phyloP scores from a whole-genome alignment of 2,113 vertebrate genomes.

The Numenius arquata region DNA sequence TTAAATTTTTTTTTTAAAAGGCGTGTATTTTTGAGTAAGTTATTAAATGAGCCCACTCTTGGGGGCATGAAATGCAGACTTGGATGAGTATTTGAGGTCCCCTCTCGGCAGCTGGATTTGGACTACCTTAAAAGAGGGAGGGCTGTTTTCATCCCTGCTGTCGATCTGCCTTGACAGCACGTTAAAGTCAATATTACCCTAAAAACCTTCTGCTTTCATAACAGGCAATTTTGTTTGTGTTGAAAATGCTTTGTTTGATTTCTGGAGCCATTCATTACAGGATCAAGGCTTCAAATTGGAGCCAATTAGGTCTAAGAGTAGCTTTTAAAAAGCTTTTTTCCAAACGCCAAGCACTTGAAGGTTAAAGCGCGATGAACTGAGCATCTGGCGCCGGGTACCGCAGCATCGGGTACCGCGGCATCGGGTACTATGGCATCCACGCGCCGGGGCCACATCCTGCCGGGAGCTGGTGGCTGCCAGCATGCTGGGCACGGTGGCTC shows the following conservation, averaged over 20 bases:
- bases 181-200: constrained; percentile 66
- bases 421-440: neutral
- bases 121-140: neutral
- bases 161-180: constrained; percentile 66
- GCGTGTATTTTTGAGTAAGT: neutral
- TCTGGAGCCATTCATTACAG: constrained; percentile 25
- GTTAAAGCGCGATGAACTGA: neutral
- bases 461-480: neutral
- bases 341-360: neutral
- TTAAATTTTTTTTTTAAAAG: neutral
- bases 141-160: constrained; percentile 44
- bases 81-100: neutral
- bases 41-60: neutral
- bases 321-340: constrained; percentile 25
- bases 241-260: constrained; percentile 40
- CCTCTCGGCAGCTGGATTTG: neutral
- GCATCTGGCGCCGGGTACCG: neutral
- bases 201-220: constrained; percentile 49
- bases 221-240: constrained; percentile 35
- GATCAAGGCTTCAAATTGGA: constrained; percentile 30
- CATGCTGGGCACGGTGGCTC: neutral
- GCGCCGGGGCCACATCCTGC: rapidly evolving
- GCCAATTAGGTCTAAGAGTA: neutral
- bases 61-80: neutral
- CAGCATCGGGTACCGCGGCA: rapidly evolving